Conservation (phyloP, 1,140 invertebrate genomes). For the Leptinotarsa texana region DNA sequence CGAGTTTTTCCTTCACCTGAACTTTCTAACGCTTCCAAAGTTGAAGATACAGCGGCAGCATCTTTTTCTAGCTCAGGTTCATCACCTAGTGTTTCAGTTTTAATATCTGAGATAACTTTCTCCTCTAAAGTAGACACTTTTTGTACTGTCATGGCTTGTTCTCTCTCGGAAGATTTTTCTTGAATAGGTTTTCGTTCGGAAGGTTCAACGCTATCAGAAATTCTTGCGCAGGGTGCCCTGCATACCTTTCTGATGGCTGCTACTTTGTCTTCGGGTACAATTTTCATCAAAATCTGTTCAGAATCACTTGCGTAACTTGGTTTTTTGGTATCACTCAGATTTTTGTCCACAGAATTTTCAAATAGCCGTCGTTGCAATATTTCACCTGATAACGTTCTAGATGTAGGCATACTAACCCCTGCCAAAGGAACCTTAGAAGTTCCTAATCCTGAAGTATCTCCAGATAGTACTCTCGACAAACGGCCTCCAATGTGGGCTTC, state of each 20-base stretch:
- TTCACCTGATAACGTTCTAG: constrained; percentile 9
- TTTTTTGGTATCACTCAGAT: background rate
- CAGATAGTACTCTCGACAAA: constrained; percentile 4
- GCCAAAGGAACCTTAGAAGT: background rate
- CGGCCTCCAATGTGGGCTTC: background rate
- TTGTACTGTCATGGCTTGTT: too few relatives aligned
- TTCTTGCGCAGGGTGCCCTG: background rate
- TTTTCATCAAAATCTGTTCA: background rate
- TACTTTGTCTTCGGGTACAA: background rate
- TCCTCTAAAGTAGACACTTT: too few relatives aligned
- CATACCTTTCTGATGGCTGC: background rate
- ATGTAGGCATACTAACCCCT: background rate
- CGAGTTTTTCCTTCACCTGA: too few relatives aligned
- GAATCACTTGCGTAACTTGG: background rate
- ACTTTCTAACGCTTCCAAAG: too few relatives aligned
- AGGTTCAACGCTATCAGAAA: background rate
- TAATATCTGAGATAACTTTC: too few relatives aligned
- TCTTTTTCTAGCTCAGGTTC: too few relatives aligned
- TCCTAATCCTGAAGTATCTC: background rate
- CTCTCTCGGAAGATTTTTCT: too few relatives aligned
- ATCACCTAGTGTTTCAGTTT: too few relatives aligned
- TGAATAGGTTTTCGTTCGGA: background rate
- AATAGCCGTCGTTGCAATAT: constrained; percentile 5
- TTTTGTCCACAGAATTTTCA: background rate
- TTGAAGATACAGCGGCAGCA: too few relatives aligned